Percentiles rank a stretch among this genome's conserved stretches.
phyloP scores from a whole-genome alignment of 2,797 vertebrate genomes.

The Leucoraja ocellata region DNA sequence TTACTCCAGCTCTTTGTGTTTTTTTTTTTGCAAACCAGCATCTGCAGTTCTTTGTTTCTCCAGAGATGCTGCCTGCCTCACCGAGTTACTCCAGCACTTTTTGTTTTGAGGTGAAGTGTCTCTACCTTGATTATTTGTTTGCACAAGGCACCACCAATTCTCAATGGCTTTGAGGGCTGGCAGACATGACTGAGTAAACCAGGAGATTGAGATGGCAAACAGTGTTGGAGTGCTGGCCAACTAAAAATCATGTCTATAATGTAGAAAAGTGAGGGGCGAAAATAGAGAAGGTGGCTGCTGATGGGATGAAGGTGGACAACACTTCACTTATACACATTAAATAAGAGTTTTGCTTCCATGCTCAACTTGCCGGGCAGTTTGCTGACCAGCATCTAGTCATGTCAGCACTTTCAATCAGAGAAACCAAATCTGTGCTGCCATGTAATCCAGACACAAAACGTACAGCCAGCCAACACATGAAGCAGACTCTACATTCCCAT shows the following conservation, averaged over 20 bases:
- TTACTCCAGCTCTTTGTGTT: no score
- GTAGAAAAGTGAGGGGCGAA: neutral
- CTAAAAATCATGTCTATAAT: neutral
- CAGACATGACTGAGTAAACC: no score
- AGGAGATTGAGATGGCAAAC: neutral
- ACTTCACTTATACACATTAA: neutral
- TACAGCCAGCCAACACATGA: neutral
- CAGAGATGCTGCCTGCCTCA: no score
- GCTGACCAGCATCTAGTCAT: neutral
- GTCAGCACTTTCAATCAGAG: neutral
- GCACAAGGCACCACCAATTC: no score
- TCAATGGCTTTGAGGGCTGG: no score
- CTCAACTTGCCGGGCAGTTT: neutral
- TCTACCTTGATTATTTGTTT: no score
- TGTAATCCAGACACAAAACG: neutral
- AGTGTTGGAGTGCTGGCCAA: neutral
- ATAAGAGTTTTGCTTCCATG: neutral
- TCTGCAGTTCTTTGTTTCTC: no score
- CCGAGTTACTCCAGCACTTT: no score
- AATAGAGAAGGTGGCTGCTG: neutral
- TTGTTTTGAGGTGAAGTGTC: no score
- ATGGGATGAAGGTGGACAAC: neutral
- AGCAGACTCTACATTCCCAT: neutral
- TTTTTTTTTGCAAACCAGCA: no score
- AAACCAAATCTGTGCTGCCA: neutral